These are phyloP conservation scores for Burhinus oedicnemus DNA, from an alignment of 2,113 vertebrate genomes.

Conservation along the genomic window DNA sequence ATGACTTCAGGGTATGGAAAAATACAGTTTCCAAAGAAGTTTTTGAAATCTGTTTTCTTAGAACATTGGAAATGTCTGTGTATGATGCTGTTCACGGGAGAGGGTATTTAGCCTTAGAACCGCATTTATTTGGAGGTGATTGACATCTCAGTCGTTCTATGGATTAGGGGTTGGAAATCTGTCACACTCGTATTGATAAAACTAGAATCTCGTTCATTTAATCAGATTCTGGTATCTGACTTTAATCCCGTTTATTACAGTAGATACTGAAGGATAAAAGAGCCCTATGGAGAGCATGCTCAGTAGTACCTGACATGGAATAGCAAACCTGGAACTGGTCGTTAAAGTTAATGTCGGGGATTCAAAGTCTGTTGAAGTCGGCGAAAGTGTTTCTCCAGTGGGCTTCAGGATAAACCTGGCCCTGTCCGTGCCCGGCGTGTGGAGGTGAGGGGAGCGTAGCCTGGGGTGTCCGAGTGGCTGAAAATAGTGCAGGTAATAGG, in stretches of 20 bases:
- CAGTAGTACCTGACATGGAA: background rate
- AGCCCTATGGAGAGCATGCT: constrained; percentile 4
- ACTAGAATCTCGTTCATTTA: background rate
- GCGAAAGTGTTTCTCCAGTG: background rate
- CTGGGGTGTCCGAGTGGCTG: background rate
- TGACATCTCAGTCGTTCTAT: background rate
- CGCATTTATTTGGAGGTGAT: background rate
- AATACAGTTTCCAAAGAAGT: background rate
- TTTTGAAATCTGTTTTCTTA: constrained; percentile 2
- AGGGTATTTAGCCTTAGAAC: background rate
- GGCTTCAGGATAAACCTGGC: background rate
- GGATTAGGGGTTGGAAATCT: background rate
- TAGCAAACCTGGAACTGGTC: background rate
- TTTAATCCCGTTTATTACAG: background rate
- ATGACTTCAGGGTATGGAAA: background rate
- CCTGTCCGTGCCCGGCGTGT: fast-evolving
- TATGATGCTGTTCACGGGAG: background rate
- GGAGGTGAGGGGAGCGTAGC: background rate
- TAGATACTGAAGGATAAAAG: background rate
- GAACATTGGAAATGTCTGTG: background rate
- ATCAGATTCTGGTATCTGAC: background rate
- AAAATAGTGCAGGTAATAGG: background rate
- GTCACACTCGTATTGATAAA: background rate
- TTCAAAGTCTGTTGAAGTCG: background rate
- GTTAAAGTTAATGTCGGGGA: background rate